These are phyloP conservation scores for Taenaris catops DNA, from an alignment of 2,888 invertebrate species.

Conservation along the genomic window DNA sequence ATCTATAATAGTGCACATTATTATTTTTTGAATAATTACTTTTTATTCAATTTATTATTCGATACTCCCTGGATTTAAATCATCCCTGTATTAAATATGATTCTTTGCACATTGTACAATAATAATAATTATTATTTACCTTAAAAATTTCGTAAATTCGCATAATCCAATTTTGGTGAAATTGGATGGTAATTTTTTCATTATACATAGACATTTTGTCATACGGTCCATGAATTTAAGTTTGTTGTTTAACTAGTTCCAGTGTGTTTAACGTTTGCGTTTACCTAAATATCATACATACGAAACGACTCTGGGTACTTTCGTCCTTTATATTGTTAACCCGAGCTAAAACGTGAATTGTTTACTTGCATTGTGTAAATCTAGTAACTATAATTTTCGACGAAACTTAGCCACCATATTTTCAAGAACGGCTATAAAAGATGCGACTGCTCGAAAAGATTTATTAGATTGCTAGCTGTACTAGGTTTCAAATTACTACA, in stretches of 20 bases:
- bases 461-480: no score
- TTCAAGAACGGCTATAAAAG: background rate
- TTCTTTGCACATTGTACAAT: no score
- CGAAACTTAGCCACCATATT: background rate
- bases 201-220: slow-evolving; percentile 9
- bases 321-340: slow-evolving; percentile 8
- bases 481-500: no score
- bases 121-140: no score
- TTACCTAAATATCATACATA: slow-evolving; percentile 17
- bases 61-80: no score
- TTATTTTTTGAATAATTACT: no score
- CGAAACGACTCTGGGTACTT: slow-evolving; percentile 8
- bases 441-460: background rate
- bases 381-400: background rate
- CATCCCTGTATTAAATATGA: no score
- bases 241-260: slow-evolving; percentile 12
- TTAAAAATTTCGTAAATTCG: no score
- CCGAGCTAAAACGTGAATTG: slow-evolving; percentile 6
- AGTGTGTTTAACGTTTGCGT: slow-evolving; percentile 10
- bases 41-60: no score
- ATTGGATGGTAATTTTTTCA: no score
- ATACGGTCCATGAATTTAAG: slow-evolving; percentile 3
- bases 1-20: no score
- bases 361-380: slow-evolving; percentile 6
- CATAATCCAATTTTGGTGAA: no score